Evolutionary conservation across 2,797 vertebrate species (phyloP).

Genomic region (Gadopsis marmoratus): DNA sequence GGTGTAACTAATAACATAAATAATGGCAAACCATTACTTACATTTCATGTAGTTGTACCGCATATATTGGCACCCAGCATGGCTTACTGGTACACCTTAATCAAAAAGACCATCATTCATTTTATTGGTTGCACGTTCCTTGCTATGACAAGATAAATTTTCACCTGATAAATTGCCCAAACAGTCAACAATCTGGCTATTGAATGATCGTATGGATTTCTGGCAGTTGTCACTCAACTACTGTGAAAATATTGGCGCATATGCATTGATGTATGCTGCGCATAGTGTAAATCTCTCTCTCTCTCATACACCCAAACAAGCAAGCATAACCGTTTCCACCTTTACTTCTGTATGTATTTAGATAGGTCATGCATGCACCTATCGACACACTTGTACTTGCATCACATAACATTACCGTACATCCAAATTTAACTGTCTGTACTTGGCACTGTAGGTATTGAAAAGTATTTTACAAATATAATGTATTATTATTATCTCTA

Average conservation of each 20-base stretch:
- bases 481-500: not conserved
- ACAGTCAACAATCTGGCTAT: not conserved
- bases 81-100: not conserved
- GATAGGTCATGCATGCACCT: too few relatives aligned
- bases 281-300: too few relatives aligned
- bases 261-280: not conserved
- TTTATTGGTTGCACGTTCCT: conserved; percentile 5
- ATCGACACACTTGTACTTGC: conserved; percentile 3
- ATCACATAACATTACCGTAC: not conserved
- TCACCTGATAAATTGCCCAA: too few relatives aligned
- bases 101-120: not conserved
- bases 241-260: not conserved
- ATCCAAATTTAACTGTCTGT: not conserved
- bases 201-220: not conserved
- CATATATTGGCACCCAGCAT: not conserved
- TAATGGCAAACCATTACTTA: not conserved
- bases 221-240: not conserved
- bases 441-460: too few relatives aligned
- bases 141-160: not conserved
- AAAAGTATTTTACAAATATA: too few relatives aligned
- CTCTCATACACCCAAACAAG: not conserved
- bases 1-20: conserved; percentile 31
- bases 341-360: not conserved
- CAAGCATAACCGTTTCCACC: not conserved
- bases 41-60: conserved; percentile 5